Conservation (phyloP, 2,888 invertebrate genomes). For the Cantharis nigra region DNA sequence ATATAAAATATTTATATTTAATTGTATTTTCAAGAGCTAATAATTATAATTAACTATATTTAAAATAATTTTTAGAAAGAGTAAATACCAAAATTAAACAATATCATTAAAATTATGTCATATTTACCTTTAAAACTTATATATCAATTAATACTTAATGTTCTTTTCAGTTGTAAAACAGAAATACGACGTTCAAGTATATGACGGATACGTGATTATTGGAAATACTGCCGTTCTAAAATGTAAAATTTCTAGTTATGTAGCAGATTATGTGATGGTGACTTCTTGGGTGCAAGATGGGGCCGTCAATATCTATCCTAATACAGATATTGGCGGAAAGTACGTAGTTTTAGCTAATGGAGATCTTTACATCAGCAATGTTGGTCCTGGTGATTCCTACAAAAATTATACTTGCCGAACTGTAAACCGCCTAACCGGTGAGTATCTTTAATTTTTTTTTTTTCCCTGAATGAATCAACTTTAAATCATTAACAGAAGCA, state of each 20-base stretch:
- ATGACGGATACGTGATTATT: slow-evolving; percentile 88
- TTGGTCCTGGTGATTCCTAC: slow-evolving; percentile 77
- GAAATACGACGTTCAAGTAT: slow-evolving; percentile 87
- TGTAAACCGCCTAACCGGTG: slow-evolving; percentile 76
- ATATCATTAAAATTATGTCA: too few relatives aligned
- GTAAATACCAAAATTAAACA: too few relatives aligned
- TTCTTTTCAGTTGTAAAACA: slow-evolving; percentile 74
- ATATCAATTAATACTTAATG: not conserved
- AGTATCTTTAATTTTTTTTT: slow-evolving; percentile 6
- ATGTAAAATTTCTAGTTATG: slow-evolving; percentile 87
- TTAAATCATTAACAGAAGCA: too few relatives aligned
- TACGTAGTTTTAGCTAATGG: slow-evolving; percentile 81
- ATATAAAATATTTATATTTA: too few relatives aligned
- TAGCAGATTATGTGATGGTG: slow-evolving; percentile 83
- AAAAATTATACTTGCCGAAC: slow-evolving; percentile 82
- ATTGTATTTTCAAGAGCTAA: too few relatives aligned
- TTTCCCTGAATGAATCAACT: too few relatives aligned
- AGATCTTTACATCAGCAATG: slow-evolving; percentile 81
- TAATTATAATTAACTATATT: too few relatives aligned
- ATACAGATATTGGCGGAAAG: slow-evolving; percentile 74
- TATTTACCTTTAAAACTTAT: too few relatives aligned
- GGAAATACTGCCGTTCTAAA: slow-evolving; percentile 90
- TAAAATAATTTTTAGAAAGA: too few relatives aligned
- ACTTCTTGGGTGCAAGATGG: slow-evolving; percentile 91
- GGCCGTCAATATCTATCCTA: slow-evolving; percentile 77